Evolutionary conservation across 2,888 invertebrate species (phyloP), one percentile per base, ranked within the genome.

Genomic region (Acholoe squamosa): DNA sequence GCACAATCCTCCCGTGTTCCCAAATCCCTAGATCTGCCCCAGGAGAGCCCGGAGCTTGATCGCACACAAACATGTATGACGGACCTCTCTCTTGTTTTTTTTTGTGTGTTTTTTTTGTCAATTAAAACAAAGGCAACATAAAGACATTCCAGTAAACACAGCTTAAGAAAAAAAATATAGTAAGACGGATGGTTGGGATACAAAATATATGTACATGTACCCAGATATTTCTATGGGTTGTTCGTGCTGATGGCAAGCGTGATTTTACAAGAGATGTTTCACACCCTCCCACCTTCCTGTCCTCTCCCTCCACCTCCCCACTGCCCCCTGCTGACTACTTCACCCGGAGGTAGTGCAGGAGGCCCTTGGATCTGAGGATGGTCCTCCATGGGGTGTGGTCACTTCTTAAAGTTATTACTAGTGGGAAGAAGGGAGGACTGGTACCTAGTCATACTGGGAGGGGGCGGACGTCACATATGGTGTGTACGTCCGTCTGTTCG

Each of bases 111-210:
- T 61, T 61, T 61, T 61, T 61, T n/a, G 61, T 43, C 43, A 43
- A 61, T n/a, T 61, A 3, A 43, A 14, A n/a, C 12, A 71, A 28
- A 28, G 25, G 28, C 71, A 3, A 43, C 3, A n/a, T 28, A 71
- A 28, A 28, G 25, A 71, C 71, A 71, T 71, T 71, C 71, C 71
- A 71, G 71, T 71, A 28, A 71, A 61, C 14, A 61, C 61, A 61
- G 19, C 19, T 19, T 19, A 61, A n/a, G 1, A 61, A 61, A 19
- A n/a, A 3, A 61, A 3, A 19, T 10, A 54, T 54, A 19, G 54
- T 54, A 19, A 61, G 61, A 61, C 61, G 19, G 61, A 61, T 61
- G n/a, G 61, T 19, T 61, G 61, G 19, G 7, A 19, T 3, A 61
- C 61, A 19, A n/a, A 19, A 19, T 61, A 61, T 61, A 61, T 43